A percentile compares a stretch with the other conserved stretches of the same genome.
Evolutionary conservation across 2,888 invertebrate genomes (phyloP).

Genomic region (Athalia rosae): DNA sequence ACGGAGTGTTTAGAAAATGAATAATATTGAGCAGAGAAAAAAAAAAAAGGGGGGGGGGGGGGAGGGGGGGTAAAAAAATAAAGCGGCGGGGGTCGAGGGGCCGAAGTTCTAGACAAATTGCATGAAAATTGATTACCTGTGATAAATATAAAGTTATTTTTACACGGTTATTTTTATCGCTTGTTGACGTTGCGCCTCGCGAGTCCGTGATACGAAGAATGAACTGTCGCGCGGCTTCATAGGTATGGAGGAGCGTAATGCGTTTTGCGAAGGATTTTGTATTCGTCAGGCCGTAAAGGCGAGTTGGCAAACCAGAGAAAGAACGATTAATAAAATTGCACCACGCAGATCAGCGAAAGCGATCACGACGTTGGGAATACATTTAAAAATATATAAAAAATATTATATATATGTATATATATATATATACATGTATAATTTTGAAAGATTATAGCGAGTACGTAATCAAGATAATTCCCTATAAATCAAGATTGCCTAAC

Average conservation of each 20-base stretch:
- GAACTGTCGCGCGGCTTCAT: neutral
- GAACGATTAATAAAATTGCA: neutral
- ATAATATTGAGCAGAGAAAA: no score
- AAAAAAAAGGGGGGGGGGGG: no score
- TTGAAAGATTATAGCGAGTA: neutral
- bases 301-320: neutral
- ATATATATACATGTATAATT: neutral
- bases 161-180: slow-evolving; percentile 21
- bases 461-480: neutral
- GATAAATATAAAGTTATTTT: slow-evolving; percentile 16
- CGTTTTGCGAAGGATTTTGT: no score
- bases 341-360: no score
- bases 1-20: no score
- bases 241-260: neutral
- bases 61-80: no score
- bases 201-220: slow-evolving; percentile 13
- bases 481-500: slow-evolving; percentile 7
- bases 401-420: neutral
- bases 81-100: no score
- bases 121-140: slow-evolving; percentile 9
- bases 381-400: neutral
- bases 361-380: neutral
- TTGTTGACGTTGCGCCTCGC: neutral
- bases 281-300: no score
- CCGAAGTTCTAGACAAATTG: neutral